phyloP scores from a whole-genome alignment of 2,113 vertebrate genomes.

The Tachysurus fulvidraco region DNA sequence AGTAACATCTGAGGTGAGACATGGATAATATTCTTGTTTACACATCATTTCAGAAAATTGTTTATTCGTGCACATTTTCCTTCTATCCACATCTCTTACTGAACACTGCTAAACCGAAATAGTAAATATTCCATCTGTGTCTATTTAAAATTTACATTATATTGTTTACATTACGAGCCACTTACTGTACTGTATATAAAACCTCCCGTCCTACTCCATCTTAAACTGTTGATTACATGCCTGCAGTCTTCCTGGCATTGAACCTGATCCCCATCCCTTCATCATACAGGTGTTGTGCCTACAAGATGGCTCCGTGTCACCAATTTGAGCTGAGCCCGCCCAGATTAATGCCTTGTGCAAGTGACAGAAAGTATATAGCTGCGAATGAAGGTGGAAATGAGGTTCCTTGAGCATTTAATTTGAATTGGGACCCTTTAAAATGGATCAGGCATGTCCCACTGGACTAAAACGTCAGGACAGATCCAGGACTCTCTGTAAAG shows the following conservation, averaged over 20 bases:
- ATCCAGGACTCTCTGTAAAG: background rate
- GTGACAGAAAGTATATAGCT: background rate
- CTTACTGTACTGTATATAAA: background rate
- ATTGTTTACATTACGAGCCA: too few species aligned
- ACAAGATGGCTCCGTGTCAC: background rate
- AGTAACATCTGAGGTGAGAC: slow-evolving; percentile 53
- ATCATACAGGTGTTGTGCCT: background rate
- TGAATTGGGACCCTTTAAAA: background rate
- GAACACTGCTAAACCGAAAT: background rate
- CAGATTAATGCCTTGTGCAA: background rate
- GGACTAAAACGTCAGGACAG: background rate
- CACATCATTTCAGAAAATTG: slow-evolving; percentile 6
- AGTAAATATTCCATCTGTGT: background rate
- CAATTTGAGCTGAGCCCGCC: background rate
- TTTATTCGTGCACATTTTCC: background rate
- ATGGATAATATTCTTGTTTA: slow-evolving; percentile 8
- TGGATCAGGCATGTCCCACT: background rate
- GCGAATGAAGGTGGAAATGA: background rate
- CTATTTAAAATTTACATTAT: background rate
- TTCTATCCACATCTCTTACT: background rate
- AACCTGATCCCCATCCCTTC: background rate
- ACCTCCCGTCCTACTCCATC: background rate
- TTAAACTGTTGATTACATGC: background rate
- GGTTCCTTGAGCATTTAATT: background rate
- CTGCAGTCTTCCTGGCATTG: background rate